phyloP scores from a whole-genome alignment of 2,797 vertebrate genomes.

The Pelodytes ibericus region DNA sequence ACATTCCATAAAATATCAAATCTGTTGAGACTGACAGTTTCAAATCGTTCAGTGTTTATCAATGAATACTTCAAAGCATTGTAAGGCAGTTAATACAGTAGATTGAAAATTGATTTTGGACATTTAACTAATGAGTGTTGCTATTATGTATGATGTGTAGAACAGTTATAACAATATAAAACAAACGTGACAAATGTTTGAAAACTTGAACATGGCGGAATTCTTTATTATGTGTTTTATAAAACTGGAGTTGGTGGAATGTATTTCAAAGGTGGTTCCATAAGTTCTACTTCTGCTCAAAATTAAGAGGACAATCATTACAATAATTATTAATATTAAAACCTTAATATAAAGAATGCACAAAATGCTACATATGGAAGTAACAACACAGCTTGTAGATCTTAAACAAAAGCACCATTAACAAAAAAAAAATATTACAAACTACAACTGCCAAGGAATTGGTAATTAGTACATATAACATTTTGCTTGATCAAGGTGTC shows the following conservation, averaged over 20 bases:
- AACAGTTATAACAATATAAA: background rate
- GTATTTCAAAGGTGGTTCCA: background rate
- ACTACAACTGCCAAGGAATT: slow-evolving; percentile 11
- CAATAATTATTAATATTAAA: background rate
- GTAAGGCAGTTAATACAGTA: background rate
- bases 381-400: background rate
- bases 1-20: slow-evolving; percentile 59
- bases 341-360: background rate
- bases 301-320: background rate
- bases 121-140: no score
- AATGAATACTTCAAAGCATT: slow-evolving; percentile 6
- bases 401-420: background rate
- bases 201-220: background rate
- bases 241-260: background rate
- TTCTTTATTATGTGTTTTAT: background rate
- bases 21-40: slow-evolving; percentile 51
- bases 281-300: background rate
- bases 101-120: background rate
- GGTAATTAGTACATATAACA: slow-evolving; percentile 56
- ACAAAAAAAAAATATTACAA: background rate
- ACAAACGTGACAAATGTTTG: background rate
- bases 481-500: slow-evolving; percentile 49
- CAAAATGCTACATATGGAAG: background rate
- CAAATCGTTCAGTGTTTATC: slow-evolving; percentile 55
- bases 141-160: background rate